Percentiles rank a stretch among this genome's conserved stretches.
Evolutionary conservation across 2,888 invertebrate genomes (phyloP).

Genomic region (Lasioglossum lativentre): DNA sequence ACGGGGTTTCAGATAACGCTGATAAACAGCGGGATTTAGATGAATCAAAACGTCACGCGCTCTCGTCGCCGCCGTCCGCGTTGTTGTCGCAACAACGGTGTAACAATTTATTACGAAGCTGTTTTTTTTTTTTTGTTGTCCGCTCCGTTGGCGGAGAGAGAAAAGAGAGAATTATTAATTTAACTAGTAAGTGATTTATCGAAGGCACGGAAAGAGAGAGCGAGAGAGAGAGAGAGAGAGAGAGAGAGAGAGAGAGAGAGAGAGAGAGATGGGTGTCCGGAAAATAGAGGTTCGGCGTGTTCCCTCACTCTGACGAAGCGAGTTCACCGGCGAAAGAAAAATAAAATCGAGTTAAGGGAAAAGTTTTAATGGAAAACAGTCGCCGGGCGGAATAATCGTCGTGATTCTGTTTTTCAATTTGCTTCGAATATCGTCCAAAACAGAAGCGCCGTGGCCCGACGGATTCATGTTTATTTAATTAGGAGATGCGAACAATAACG

Average conservation of each 20-base stretch:
- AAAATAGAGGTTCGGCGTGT: background rate
- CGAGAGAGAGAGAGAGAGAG: too few species aligned
- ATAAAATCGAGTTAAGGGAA: conserved; percentile 32
- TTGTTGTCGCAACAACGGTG: background rate
- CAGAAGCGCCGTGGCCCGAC: background rate
- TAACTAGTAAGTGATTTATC: background rate
- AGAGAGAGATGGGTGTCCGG: background rate
- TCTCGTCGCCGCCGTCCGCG: background rate
- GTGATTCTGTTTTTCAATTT: conserved; percentile 44
- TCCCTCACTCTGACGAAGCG: background rate
- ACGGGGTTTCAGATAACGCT: conserved; percentile 25
- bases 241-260: too few species aligned
- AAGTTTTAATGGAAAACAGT: conserved; percentile 54
- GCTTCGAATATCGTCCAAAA: conserved; percentile 28
- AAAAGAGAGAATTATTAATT: background rate
- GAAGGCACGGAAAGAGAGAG: background rate
- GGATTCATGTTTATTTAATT: conserved; percentile 57
- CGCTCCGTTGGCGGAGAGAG: background rate
- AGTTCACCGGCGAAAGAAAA: background rate
- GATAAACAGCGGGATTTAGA: background rate
- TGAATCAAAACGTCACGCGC: background rate
- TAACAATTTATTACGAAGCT: background rate
- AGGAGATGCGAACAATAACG: conserved; percentile 41
- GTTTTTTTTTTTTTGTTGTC: background rate
- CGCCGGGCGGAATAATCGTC: conserved; percentile 45